Conservation (phyloP, 2,113 vertebrate species). For the Gadus chalcogrammus region DNA sequence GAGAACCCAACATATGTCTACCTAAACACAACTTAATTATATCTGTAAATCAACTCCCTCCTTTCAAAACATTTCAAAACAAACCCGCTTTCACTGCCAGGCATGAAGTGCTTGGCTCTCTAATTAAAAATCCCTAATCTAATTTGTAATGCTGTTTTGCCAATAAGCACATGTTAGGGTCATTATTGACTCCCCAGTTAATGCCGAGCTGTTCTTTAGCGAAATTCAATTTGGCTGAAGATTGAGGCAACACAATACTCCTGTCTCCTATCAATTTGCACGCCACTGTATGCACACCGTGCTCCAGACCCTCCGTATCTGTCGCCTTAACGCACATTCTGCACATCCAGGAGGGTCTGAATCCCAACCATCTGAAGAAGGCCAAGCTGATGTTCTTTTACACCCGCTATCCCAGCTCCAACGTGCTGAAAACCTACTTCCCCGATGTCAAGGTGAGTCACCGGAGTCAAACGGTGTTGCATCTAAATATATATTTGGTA, state of each 20-base stretch:
- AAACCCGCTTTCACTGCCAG: conserved; percentile 57
- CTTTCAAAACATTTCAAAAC: conserved; percentile 60
- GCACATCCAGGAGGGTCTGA: conserved; percentile 89
- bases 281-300: conserved; percentile 11
- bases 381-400: conserved; percentile 99
- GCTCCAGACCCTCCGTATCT: conserved; percentile 33
- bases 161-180: conserved; percentile 73
- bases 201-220: conserved; percentile 67
- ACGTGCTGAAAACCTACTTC: conserved; percentile 88
- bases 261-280: conserved; percentile 60
- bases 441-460: conserved; percentile 88
- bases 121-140: conserved; percentile 78
- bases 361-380: conserved; percentile 91
- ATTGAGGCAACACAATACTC: conserved; percentile 67
- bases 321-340: conserved; percentile 78
- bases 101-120: conserved; percentile 65
- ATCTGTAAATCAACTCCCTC: conserved; percentile 39
- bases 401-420: conserved; percentile 93
- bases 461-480: not conserved
- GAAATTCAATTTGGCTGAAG: conserved; percentile 66
- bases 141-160: conserved; percentile 74
- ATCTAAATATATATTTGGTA: not conserved
- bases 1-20: conserved; percentile 31
- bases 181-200: conserved; percentile 73
- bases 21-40: conserved; percentile 52